Base-by-base conservation (phyloP, 2,797 vertebrate species). In the Tolypeutes matacus region DNA sequence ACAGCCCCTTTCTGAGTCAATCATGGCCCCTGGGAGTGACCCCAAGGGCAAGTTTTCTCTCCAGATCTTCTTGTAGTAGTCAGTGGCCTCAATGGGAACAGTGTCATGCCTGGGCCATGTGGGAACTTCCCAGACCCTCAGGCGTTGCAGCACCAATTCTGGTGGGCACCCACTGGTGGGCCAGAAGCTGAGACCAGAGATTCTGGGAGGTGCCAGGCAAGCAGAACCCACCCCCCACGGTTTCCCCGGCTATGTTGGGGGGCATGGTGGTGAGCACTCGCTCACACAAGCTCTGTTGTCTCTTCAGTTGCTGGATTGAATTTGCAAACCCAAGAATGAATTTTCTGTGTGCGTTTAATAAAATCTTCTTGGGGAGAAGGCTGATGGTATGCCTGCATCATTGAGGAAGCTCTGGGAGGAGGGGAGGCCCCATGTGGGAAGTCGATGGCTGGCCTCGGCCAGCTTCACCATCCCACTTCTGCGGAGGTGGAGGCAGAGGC, bases 291-390 rank as follows among this genome's bases (percentile, higher is more conserved):
- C 58, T 36, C 65, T 34, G 11, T 10, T 67, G 81, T 84, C 77
- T 46, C 58, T 84, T 64, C 82, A 5, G 9, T 36, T n/a, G 39
- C 60, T 42, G 25, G 88, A 29, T 0, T 69, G 86, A 31, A 14
- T 46, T 39, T 69, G 60, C 17, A 64, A 84, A 76, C 70, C 51
- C 87, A 91, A 88, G 83, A 29, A 64, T 75, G 88, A 62, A 76
- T 2, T 84, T 12, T 56, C 27, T 56, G 27, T 86, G 86, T 64
- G 17, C 77, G 23, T 29, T 39, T 81, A 96, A 91, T 72, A 83
- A 75, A 31, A 49, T 9, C 56, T 0, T 46, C 95, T 82, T 60
- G 87, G 96, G 93, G 67, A 94, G 73, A 93, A 83, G 83, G 51
- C 65, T 86, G 29, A 64, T 18, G 29, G 67, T 18, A 21, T 93